Percentiles rank a stretch among this genome's conserved stretches.
Conservation (phyloP, 2,888 invertebrate genomes). For the Listrodromus nycthemerus region DNA sequence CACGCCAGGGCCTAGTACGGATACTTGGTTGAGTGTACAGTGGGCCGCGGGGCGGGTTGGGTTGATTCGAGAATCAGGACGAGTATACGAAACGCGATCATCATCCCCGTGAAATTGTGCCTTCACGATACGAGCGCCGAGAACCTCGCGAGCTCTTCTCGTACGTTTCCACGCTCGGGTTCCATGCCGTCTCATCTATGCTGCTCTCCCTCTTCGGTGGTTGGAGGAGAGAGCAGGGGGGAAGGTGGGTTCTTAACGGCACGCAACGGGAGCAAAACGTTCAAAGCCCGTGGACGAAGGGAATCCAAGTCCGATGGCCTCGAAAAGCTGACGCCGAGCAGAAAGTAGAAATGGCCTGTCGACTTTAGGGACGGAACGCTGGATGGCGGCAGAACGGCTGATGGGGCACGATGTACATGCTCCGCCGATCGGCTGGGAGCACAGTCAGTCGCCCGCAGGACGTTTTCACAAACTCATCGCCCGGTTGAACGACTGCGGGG, state of each 20-base stretch:
- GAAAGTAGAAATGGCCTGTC: conserved; percentile 61
- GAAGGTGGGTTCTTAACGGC: conserved; percentile 31
- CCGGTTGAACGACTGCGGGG: conserved; percentile 71
- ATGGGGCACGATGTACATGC: conserved; percentile 67
- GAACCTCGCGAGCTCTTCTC: conserved; percentile 14
- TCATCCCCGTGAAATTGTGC: conserved; percentile 48
- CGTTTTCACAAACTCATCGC: conserved; percentile 76
- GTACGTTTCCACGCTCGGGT: not conserved
- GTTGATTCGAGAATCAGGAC: conserved; percentile 12
- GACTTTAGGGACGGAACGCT: conserved; percentile 46
- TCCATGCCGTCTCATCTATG: not conserved
- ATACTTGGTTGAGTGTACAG: not conserved
- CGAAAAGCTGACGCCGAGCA: conserved; percentile 49
- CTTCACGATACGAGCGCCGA: conserved; percentile 30
- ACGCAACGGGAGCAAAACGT: conserved; percentile 54
- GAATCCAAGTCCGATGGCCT: conserved; percentile 19
- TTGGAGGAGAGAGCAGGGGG: not conserved
- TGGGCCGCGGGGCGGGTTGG: not conserved
- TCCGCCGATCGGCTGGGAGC: conserved; percentile 62
- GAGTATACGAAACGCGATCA: conserved; percentile 29
- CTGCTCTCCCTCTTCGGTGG: conserved; percentile 16
- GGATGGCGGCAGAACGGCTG: conserved; percentile 48
- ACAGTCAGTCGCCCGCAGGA: conserved; percentile 51
- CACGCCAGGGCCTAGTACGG: conserved; percentile 6
- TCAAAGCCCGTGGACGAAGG: conserved; percentile 30